Evolutionary conservation across 1,140 invertebrate species (phyloP).

Genomic region (Triops cancriformis): DNA sequence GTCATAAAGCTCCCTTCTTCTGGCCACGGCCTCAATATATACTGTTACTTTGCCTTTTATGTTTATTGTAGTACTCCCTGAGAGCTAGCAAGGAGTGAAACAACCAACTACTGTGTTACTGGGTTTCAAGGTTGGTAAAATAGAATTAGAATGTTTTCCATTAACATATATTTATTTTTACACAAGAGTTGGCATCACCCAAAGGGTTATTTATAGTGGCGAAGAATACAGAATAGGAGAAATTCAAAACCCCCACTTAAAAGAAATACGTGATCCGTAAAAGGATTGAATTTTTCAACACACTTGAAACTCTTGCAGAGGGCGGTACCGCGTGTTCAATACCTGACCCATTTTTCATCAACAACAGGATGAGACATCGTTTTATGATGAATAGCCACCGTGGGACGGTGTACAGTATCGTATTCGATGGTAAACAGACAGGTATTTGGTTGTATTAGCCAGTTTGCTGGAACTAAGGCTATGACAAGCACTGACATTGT

Average conservation of each 20-base stretch:
- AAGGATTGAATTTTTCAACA: neutral
- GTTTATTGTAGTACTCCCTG: neutral
- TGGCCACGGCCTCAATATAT: constrained; percentile 2
- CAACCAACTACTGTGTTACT: neutral
- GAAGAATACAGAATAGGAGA: neutral
- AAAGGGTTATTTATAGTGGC: neutral
- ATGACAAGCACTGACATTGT: neutral
- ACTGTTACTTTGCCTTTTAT: neutral
- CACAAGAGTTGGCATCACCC: neutral
- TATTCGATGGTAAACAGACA: neutral
- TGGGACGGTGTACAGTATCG: neutral
- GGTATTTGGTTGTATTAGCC: neutral
- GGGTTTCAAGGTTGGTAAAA: neutral
- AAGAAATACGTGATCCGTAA: too few relatives aligned
- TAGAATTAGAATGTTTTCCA: neutral
- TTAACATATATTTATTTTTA: constrained; percentile 2
- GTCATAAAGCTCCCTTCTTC: neutral
- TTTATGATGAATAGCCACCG: neutral
- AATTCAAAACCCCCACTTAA: too few relatives aligned
- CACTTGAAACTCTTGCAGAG: neutral
- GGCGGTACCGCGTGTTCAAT: neutral
- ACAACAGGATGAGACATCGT: neutral
- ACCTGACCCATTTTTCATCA: neutral
- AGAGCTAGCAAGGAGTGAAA: neutral
- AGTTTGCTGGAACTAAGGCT: neutral